These are phyloP conservation scores for Siniperca obscura DNA, from an alignment of 2,797 vertebrate genomes.

Conservation along the genomic window DNA sequence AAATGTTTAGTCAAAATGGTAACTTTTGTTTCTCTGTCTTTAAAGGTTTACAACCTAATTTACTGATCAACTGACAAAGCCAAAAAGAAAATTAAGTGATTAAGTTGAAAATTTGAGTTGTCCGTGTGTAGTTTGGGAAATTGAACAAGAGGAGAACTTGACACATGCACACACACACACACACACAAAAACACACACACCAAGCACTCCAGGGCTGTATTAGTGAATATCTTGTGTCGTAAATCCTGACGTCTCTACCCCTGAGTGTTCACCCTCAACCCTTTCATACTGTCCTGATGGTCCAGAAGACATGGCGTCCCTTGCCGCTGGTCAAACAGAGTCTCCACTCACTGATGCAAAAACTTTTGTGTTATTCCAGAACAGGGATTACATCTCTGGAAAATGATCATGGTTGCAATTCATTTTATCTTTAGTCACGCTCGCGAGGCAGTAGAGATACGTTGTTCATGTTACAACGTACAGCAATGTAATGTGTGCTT, in stretches of 20 bases:
- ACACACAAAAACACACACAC: constrained; percentile 9
- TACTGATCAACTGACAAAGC: too few relatives aligned
- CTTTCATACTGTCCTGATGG: constrained; percentile 8
- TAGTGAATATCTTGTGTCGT: constrained; percentile 3
- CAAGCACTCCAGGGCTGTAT: neutral
- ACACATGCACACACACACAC: neutral
- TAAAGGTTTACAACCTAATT: too few relatives aligned
- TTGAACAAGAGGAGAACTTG: too few relatives aligned
- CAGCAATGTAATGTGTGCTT: neutral
- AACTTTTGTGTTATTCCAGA: constrained; percentile 14
- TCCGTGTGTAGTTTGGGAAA: too few relatives aligned
- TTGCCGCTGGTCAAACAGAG: constrained; percentile 3
- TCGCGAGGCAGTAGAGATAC: neutral
- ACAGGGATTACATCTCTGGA: neutral
- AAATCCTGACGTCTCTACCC: constrained; percentile 19
- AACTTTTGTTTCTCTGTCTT: too few relatives aligned
- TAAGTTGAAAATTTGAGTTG: too few relatives aligned
- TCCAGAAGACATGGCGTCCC: constrained; percentile 38
- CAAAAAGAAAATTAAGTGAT: too few relatives aligned
- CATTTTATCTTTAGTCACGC: neutral
- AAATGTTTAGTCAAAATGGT: too few relatives aligned
- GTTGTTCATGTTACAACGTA: neutral
- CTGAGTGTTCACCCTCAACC: constrained; percentile 20
- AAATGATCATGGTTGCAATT: neutral
- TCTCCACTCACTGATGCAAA: constrained; percentile 22